Conservation (phyloP, 2,797 vertebrate genomes). For the Cossypha caffra region DNA sequence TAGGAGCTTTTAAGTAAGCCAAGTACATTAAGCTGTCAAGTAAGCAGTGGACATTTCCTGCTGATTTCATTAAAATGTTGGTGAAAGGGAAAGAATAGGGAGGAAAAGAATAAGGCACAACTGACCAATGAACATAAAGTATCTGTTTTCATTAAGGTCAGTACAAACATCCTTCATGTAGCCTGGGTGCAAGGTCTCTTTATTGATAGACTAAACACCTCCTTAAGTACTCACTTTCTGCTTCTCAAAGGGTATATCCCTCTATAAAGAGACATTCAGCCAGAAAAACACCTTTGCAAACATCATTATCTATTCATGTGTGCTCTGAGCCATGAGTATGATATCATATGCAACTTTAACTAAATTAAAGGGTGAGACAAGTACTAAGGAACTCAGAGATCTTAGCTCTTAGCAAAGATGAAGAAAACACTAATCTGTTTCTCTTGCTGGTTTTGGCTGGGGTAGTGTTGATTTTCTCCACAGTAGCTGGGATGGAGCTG, state of each 20-base stretch:
- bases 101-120: background rate
- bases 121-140: background rate
- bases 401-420: background rate
- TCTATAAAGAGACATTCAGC: background rate
- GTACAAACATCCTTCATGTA: background rate
- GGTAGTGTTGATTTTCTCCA: background rate
- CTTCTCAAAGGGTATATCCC: background rate
- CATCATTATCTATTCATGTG: fast-evolving
- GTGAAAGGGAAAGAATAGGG: background rate
- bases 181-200: background rate
- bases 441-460: background rate
- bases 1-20: background rate
- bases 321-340: background rate
- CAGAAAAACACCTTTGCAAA: background rate
- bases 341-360: background rate
- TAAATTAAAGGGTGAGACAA: background rate
- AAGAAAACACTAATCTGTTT: background rate
- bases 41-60: background rate
- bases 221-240: background rate
- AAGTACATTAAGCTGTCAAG: background rate
- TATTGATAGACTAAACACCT: background rate
- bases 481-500: background rate
- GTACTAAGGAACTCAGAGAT: background rate
- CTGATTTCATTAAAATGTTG: background rate
- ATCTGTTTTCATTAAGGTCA: background rate